Evolutionary conservation across 35 echinoderm and acorn worm genomes (phyloP).

Genomic region (Acanthaster planci): DNA sequence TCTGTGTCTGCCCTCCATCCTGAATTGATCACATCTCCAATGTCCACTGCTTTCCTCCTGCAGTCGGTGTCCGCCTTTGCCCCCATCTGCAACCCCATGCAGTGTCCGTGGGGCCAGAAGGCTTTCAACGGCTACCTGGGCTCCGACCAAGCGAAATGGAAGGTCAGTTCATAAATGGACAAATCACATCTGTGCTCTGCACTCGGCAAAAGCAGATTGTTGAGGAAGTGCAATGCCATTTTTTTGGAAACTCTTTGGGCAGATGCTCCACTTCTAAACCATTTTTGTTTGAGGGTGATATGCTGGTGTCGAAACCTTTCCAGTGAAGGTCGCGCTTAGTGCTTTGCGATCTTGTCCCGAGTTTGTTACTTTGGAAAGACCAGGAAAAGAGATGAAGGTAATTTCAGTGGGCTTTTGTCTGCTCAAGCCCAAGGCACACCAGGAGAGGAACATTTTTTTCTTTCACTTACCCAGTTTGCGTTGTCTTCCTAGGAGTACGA

Average conservation of each 20-base stretch:
- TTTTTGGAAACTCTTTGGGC: too few relatives aligned
- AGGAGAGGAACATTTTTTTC: too few relatives aligned
- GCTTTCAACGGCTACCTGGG: constrained; percentile 94
- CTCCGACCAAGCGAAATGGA: constrained; percentile 74
- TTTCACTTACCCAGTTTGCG: not conserved
- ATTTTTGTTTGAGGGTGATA: too few relatives aligned
- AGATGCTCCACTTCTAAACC: too few relatives aligned
- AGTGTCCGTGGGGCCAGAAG: constrained; percentile 95
- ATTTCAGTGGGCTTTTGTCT: too few relatives aligned
- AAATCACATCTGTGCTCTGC: not conserved
- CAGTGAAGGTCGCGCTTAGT: too few relatives aligned
- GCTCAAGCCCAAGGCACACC: too few relatives aligned
- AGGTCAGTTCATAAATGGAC: constrained; percentile 49
- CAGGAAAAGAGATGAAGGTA: too few relatives aligned
- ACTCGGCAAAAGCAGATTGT: not conserved
- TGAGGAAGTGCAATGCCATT: too few relatives aligned
- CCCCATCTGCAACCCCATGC: constrained; percentile 93
- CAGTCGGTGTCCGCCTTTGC: constrained; percentile 95
- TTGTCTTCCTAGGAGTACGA: constrained; percentile 77
- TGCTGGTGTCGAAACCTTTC: too few relatives aligned
- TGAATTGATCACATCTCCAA: not conserved
- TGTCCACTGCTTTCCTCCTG: constrained; percentile 26
- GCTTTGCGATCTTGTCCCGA: too few relatives aligned
- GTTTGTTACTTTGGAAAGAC: too few relatives aligned
- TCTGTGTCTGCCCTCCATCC: not conserved